These are phyloP conservation scores for Chorisops tibialis DNA, from an alignment of 2,888 invertebrate species.

Conservation along the genomic window DNA sequence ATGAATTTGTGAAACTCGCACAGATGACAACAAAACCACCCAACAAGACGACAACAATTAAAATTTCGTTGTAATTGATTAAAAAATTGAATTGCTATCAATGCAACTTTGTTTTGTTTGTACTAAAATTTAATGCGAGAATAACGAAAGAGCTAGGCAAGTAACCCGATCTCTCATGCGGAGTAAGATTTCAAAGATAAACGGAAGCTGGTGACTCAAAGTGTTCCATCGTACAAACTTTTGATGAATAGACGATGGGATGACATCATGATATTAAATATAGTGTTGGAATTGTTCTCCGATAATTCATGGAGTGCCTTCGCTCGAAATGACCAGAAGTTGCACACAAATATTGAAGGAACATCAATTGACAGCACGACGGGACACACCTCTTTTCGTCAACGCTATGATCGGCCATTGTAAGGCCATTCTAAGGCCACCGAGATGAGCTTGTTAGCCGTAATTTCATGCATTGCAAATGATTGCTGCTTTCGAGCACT, in stretches of 20 bases:
- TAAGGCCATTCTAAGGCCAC: slow-evolving; percentile 14
- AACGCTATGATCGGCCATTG: too few species aligned
- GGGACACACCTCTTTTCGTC: slow-evolving; percentile 15
- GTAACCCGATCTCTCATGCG: too few species aligned
- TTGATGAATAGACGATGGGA: neutral
- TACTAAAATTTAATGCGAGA: too few species aligned
- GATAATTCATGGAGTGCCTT: too few species aligned
- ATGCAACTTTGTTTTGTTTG: too few species aligned
- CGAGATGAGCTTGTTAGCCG: slow-evolving; percentile 21
- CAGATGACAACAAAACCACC: slow-evolving; percentile 26
- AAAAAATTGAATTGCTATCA: too few species aligned
- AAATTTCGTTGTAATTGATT: too few species aligned
- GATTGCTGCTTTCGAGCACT: slow-evolving; percentile 6
- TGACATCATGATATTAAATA: neutral
- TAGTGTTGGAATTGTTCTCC: too few species aligned
- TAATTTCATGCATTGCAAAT: slow-evolving; percentile 21
- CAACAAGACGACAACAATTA: slow-evolving; percentile 2
- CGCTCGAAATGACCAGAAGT: neutral
- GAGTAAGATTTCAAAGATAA: too few species aligned
- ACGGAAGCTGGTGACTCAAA: too few species aligned
- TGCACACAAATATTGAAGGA: slow-evolving; percentile 11
- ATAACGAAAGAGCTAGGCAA: too few species aligned
- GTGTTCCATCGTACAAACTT: neutral
- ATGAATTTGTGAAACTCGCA: slow-evolving; percentile 26
- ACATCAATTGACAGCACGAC: slow-evolving; percentile 21